phyloP scores from a whole-genome alignment of 2,113 vertebrate species.

The Labeo catla region DNA sequence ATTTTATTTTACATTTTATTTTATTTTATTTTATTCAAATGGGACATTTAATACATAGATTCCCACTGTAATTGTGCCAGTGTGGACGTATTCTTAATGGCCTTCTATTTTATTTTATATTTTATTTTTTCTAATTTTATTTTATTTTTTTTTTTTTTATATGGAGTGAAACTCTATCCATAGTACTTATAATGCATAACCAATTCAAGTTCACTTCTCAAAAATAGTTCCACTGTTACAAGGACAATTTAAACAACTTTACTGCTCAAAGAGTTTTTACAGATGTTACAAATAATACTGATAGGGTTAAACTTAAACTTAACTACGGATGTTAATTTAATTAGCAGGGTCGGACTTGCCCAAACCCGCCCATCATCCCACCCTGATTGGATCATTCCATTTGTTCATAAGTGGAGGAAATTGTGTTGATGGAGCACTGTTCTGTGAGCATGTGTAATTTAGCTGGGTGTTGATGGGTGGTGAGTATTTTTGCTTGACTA shows the following conservation, averaged over 20 bases:
- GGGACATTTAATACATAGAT: no score
- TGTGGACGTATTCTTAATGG: no score
- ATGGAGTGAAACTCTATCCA: no score
- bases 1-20: no score
- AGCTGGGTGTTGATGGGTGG: background rate
- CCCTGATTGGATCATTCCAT: constrained; percentile 14
- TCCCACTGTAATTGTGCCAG: no score
- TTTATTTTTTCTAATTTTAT: background rate
- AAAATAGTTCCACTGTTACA: background rate
- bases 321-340: background rate
- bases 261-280: background rate
- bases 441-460: background rate
- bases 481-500: background rate
- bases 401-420: background rate
- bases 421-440: constrained; percentile 4
- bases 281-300: background rate
- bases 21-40: no score
- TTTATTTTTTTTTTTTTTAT: background rate
- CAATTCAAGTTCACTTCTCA: background rate
- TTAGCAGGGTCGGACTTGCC: background rate
- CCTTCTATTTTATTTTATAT: background rate
- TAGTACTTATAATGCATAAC: background rate
- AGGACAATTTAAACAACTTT: background rate
- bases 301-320: background rate
- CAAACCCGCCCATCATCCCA: background rate